A percentile compares a stretch with the other conserved stretches of the same genome.
These are phyloP conservation scores for Aplocera efformata DNA, from an alignment of 2,888 invertebrate species.

Conservation along the genomic window DNA sequence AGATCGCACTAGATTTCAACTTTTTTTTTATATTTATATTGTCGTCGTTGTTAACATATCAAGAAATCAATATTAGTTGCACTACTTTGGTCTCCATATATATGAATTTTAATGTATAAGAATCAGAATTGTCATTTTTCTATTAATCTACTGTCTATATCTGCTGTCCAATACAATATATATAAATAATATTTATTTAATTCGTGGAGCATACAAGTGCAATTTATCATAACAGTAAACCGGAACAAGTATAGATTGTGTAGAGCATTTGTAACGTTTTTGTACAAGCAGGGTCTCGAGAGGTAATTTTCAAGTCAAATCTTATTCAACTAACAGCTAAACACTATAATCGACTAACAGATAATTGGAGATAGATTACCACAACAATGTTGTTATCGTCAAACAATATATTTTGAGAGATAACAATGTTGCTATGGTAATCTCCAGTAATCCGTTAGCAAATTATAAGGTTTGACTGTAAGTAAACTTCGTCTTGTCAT, in stretches of 20 bases:
- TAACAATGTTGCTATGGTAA: no score
- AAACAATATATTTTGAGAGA: no score
- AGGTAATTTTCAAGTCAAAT: constrained; percentile 5
- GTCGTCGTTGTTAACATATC: constrained; percentile 26
- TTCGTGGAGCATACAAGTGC: constrained; percentile 20
- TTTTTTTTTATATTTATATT: constrained; percentile 17
- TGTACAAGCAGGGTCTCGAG: constrained; percentile 6
- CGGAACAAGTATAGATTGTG: constrained; percentile 16
- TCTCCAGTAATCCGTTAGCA: no score
- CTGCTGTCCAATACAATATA: constrained; percentile 28
- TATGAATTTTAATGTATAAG: constrained; percentile 9
- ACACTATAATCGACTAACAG: no score
- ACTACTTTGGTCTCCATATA: constrained; percentile 12
- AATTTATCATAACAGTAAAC: constrained; percentile 23
- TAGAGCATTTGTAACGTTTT: constrained; percentile 17
- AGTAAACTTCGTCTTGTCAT: no score
- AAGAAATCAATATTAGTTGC: constrained; percentile 28
- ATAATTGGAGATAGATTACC: no score
- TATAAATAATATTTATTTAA: constrained; percentile 21
- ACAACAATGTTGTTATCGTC: no score
- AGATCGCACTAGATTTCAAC: constrained; percentile 29
- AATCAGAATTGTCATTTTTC: constrained; percentile 8
- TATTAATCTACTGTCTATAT: no score
- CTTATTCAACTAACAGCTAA: no score
- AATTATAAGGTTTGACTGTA: no score